Conservation (phyloP, 2,888 invertebrate genomes). For the Tholera decimalis region DNA sequence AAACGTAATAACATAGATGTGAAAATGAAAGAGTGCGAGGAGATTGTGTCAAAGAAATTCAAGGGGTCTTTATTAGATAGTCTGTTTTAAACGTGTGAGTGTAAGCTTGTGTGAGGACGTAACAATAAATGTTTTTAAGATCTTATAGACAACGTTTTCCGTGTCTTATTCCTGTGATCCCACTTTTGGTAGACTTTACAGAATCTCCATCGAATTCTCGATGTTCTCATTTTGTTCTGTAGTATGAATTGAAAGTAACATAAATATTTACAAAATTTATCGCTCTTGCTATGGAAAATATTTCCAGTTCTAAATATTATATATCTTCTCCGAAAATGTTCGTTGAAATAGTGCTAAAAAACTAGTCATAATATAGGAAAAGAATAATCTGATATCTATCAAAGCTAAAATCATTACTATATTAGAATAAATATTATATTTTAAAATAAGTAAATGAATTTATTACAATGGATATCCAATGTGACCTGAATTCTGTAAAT, state of each 20-base stretch:
- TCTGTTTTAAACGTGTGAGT: constrained; percentile 73
- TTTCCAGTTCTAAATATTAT: background rate
- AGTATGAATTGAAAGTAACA: background rate
- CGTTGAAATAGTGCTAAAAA: constrained; percentile 22
- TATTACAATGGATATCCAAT: background rate
- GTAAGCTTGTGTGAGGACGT: constrained; percentile 39
- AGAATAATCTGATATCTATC: constrained; percentile 7
- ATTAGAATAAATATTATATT: constrained; percentile 15
- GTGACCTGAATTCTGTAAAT: background rate
- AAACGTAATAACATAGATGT: constrained; percentile 63
- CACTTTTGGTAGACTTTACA: background rate
- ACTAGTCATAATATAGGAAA: constrained; percentile 33
- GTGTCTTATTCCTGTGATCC: constrained; percentile 32
- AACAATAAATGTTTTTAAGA: constrained; percentile 55
- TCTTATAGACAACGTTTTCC: constrained; percentile 13
- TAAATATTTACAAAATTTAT: constrained; percentile 3
- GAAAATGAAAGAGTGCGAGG: constrained; percentile 75
- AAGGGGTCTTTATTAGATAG: constrained; percentile 85
- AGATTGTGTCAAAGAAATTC: constrained; percentile 79
- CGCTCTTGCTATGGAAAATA: constrained; percentile 6
- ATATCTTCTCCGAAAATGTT: constrained; percentile 1
- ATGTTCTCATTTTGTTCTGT: background rate
- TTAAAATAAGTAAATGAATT: constrained; percentile 15
- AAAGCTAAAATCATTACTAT: constrained; percentile 14
- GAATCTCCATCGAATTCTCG: no score